phyloP scores from a whole-genome alignment of 2,113 vertebrate genomes.

The Pachycephala philippinensis region DNA sequence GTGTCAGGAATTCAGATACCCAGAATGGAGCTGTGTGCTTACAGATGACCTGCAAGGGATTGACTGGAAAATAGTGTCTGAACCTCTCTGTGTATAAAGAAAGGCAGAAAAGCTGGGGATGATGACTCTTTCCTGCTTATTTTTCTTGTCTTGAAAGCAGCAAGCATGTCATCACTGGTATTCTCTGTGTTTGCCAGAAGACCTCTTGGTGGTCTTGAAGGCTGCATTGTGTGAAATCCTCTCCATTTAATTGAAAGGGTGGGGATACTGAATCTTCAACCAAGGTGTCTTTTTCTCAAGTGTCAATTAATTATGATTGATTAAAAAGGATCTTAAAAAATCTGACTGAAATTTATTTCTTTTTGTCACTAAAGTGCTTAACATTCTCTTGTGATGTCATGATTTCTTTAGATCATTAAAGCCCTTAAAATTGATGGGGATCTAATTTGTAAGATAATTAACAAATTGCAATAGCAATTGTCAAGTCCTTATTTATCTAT shows the following conservation, averaged over 20 bases:
- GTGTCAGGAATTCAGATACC: not conserved
- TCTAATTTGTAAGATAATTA: not conserved
- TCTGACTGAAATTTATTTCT: not conserved
- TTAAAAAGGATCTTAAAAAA: not conserved
- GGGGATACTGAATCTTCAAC: not conserved
- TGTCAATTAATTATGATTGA: constrained; percentile 3
- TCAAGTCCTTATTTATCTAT: not conserved
- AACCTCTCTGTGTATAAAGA: not conserved
- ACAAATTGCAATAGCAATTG: not conserved
- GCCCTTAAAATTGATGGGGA: not conserved
- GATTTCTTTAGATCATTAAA: not conserved
- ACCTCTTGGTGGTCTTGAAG: constrained; percentile 45
- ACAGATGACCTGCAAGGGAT: not conserved
- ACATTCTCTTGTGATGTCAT: not conserved
- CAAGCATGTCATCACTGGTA: constrained; percentile 35
- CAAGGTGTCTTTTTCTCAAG: not conserved
- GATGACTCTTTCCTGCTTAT: constrained; percentile 36
- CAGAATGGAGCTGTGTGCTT: not conserved
- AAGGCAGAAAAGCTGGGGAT: not conserved
- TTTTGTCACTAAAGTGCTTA: not conserved
- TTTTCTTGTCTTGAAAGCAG: constrained; percentile 53
- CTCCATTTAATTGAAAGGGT: not conserved
- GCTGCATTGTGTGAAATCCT: not conserved
- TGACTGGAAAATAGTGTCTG: not conserved
- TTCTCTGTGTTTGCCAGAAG: constrained; percentile 27